Percentiles rank a stretch among this genome's conserved stretches.
Evolutionary conservation across 2,888 invertebrate species (phyloP).

Genomic region (Thymelicus lineola): DNA sequence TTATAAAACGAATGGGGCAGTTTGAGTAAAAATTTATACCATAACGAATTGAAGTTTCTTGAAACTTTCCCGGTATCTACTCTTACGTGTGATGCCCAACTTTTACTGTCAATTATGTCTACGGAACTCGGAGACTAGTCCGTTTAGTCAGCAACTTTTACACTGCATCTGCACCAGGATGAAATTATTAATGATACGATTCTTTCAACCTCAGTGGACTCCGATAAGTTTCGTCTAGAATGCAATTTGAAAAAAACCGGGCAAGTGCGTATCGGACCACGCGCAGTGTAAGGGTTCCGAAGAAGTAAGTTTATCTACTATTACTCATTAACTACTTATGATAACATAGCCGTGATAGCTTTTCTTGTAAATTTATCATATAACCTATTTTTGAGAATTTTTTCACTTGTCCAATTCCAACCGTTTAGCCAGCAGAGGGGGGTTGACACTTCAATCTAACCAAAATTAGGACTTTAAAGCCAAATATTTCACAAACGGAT

Average conservation of each 20-base stretch:
- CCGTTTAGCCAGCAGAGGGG: too few species aligned
- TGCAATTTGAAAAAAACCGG: slow-evolving; percentile 22
- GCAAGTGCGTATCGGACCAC: too few species aligned
- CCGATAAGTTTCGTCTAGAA: not conserved
- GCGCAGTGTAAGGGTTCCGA: too few species aligned
- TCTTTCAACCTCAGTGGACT: slow-evolving; percentile 41
- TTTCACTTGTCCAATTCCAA: too few species aligned
- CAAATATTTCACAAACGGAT: too few species aligned
- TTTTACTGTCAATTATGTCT: slow-evolving; percentile 55
- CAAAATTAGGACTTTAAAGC: too few species aligned
- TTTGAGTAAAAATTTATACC: slow-evolving; percentile 47
- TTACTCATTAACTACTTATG: too few species aligned
- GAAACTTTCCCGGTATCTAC: slow-evolving; percentile 14
- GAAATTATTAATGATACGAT: slow-evolving; percentile 33
- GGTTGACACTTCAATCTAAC: too few species aligned
- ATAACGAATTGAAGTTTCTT: slow-evolving; percentile 44
- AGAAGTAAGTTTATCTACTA: too few species aligned
- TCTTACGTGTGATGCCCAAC: slow-evolving; percentile 47
- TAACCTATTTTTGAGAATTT: too few species aligned
- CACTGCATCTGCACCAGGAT: slow-evolving; percentile 25
- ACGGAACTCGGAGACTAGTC: slow-evolving; percentile 37
- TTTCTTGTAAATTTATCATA: too few species aligned
- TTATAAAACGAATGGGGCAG: slow-evolving; percentile 46
- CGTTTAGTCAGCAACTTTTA: slow-evolving; percentile 42
- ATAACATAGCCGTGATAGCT: too few species aligned